A percentile compares a stretch with the other conserved stretches of the same genome.
Evolutionary conservation across 2,113 vertebrate species (phyloP).

Genomic region (Oplegnathus fasciatus): DNA sequence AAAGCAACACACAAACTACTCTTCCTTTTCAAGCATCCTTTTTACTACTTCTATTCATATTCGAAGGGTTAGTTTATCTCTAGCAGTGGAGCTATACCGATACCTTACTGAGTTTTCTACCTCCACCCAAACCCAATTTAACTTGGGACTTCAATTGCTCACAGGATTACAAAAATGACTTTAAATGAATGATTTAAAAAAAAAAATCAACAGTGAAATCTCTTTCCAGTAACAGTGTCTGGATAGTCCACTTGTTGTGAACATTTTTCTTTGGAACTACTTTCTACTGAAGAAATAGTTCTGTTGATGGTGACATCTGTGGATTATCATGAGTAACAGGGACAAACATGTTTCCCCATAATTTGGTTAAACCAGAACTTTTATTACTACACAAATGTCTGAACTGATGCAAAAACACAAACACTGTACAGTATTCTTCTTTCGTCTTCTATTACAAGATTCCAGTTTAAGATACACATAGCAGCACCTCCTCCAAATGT

Average conservation of each 20-base stretch:
- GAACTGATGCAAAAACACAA: not conserved
- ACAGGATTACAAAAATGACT: not conserved
- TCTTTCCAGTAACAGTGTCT: not conserved
- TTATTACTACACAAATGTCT: not conserved
- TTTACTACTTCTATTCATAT: constrained; percentile 22
- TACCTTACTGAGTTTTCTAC: not conserved
- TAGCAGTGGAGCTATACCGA: not conserved
- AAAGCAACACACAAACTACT: constrained; percentile 6
- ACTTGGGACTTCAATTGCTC: not conserved
- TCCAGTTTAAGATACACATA: constrained; percentile 41
- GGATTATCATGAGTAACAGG: not conserved
- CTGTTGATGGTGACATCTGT: not conserved
- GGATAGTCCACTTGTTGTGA: not conserved
- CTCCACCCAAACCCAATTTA: not conserved
- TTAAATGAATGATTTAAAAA: no score
- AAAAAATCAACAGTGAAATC: not conserved
- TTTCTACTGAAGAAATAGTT: not conserved
- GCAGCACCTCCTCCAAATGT: constrained; percentile 36
- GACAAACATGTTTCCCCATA: constrained; percentile 9
- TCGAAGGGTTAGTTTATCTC: constrained; percentile 6
- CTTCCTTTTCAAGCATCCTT: not conserved
- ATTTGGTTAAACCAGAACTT: constrained; percentile 2
- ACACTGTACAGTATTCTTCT: not conserved
- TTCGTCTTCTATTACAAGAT: constrained; percentile 15
- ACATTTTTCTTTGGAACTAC: constrained; percentile 1